phyloP scores from a whole-genome alignment of 2,797 vertebrate species.

The Propithecus deckenii region DNA sequence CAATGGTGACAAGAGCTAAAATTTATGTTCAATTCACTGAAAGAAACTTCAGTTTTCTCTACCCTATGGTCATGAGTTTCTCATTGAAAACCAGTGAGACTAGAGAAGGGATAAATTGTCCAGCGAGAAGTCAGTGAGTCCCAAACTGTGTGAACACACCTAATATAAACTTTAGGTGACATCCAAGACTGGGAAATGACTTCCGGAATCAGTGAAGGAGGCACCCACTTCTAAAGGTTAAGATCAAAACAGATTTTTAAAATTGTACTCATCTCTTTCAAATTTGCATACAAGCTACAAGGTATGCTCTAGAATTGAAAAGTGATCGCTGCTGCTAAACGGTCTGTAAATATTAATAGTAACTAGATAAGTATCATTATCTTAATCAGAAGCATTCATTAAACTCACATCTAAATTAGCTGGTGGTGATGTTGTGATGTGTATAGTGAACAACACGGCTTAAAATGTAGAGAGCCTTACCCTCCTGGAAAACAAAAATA shows the following conservation, averaged over 20 bases:
- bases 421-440: not conserved
- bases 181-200: not conserved
- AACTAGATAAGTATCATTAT: slow-evolving; percentile 55
- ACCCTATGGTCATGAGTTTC: not conserved
- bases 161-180: not conserved
- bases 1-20: not conserved
- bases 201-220: not conserved
- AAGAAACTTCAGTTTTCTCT: not conserved
- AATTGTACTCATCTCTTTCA: not conserved
- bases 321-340: slow-evolving; percentile 44
- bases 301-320: slow-evolving; percentile 15
- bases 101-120: not conserved
- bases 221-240: not conserved
- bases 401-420: slow-evolving; percentile 20
- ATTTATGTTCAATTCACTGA: not conserved
- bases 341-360: slow-evolving; percentile 51
- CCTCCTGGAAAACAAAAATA: not conserved
- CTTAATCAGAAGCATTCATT: slow-evolving; percentile 63
- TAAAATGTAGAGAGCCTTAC: not conserved
- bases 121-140: not conserved
- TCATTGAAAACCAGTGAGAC: slow-evolving; percentile 22
- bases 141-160: not conserved
- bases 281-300: slow-evolving; percentile 8
- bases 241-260: slow-evolving; percentile 5
- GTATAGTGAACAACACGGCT: not conserved